Base-by-base conservation (phyloP, 2,113 vertebrate genomes). In the Lamprologus sp. region DNA sequence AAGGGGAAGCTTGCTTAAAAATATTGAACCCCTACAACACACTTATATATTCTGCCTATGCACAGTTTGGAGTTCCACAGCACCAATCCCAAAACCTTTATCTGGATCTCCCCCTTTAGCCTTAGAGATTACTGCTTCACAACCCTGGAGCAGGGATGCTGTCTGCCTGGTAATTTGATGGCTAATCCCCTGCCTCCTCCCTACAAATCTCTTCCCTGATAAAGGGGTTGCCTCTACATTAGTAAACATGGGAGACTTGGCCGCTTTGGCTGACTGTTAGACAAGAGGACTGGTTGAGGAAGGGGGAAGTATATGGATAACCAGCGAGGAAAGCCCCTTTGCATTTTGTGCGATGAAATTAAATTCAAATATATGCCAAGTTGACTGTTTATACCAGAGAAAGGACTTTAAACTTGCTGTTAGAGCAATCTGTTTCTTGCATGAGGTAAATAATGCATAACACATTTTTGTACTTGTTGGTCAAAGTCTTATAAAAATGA, bases 91-190 rank as follows among this genome's bases (percentile, higher is more conserved):
- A 92, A 77, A 94, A 95, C 87, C 87, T 93, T 93, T 94, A 94
- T 96, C 92, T 91, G 90, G 68, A 93, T 90, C 89, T 89, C 75
- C 90, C 88, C 85, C 85, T 88, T 90, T 92, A 93, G 92, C 90
- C 85, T 87, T 54, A 73, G 92, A 94, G 94, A 95, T 96, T 95
- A 95, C 88, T 28, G 82, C 94, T 92, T 91, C 89, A 91, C 88
- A 95, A 91, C 93, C 91, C 82, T 19, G 54, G 87, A 95, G 94
- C 90, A 89, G 91, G 93, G 93, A 95, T 90, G 94, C 94, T 91
- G 93, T 95, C 92, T 94, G 95, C 92, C 93, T 95, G 90, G 93
- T 95, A 95, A 96, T 96, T 95, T 93, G 92, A 95, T 87, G 91
- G 94, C 94, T 96, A 95, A 95, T 95, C 93, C 94, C 92, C 90